Evolutionary conservation across 2,888 invertebrate species (phyloP), one percentile per base, ranked within the genome.

Genomic region (Eulithis testata): DNA sequence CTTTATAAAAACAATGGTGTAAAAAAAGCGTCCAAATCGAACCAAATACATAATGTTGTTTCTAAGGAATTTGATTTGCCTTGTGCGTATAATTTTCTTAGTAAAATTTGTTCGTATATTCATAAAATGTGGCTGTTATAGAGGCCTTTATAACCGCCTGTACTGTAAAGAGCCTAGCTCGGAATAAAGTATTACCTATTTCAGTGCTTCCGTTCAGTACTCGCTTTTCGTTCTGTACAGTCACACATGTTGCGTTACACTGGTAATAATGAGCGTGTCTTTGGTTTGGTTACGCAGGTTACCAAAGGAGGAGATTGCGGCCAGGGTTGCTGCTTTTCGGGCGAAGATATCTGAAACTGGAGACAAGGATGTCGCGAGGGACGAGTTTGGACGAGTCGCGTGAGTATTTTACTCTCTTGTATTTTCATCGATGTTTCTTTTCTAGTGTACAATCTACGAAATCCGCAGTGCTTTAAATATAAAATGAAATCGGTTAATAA

Each of bases 241-340:
- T 1, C 55, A 52, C 55, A 56, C 63, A 49, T 44, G 57, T 66
- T 54, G 52, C 14, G 36, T 36, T 14, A 44, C 12, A 11, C 21
- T 21, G 6, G 43, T 57, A 37, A 55, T 86, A 82, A 90, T 93
- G 91, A 90, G 88, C 78, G 89, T 93, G 60, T 90, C 89, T 50
- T 75, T 90, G 87, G 92, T 89, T 72, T 93, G 90, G 88, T 83
- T 89, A 91, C 94, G 81, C 90, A 98, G 98, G 89, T 97, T 96
- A 87, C 95, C 96, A 59, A 95, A 95, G 78, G 97, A 97, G 80
- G 98, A 98, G 84, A 97, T 99, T 71, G 95, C 96, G 74, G 94
- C 95, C 79, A 97, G 98, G 83, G 97, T 99, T 72, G 95, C 96
- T 65, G 96, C 97, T 60, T 99, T 97, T 91, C 94, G 99, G 65